These are phyloP conservation scores for Drosophila kikkawai DNA, from an alignment of 1,140 invertebrate species.

Conservation along the genomic window DNA sequence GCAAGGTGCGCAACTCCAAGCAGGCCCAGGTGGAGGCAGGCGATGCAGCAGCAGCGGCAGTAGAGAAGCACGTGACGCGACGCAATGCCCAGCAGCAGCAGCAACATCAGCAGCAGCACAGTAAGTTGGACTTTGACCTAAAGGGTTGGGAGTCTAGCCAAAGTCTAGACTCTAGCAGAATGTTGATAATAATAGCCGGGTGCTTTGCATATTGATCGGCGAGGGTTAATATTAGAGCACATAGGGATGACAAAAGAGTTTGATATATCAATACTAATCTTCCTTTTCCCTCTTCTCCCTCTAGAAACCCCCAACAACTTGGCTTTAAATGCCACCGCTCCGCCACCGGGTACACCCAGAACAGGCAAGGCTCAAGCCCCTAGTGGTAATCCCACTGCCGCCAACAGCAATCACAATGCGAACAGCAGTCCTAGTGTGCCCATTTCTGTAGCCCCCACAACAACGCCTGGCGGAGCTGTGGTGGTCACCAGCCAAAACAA, in stretches of 20 bases:
- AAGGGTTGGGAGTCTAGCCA: neutral
- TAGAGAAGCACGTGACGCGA: slow-evolving; percentile 74
- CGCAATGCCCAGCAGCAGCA: slow-evolving; percentile 70
- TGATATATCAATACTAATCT: neutral
- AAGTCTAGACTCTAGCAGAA: neutral
- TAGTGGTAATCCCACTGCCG: slow-evolving; percentile 7
- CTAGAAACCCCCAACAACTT: slow-evolving; percentile 52
- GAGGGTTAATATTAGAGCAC: neutral
- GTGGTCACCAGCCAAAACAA: slow-evolving; percentile 30
- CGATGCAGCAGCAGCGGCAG: slow-evolving; percentile 17
- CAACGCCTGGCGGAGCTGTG: slow-evolving; percentile 37
- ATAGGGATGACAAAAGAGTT: no score
- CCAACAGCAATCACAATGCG: slow-evolving; percentile 41
- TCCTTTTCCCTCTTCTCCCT: neutral
- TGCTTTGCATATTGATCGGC: neutral
- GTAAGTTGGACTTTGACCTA: slow-evolving; percentile 44
- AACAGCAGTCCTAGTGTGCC: slow-evolving; percentile 35
- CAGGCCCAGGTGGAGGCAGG: slow-evolving; percentile 59
- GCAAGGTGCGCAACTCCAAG: slow-evolving; percentile 88
- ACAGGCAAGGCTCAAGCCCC: slow-evolving; percentile 49
- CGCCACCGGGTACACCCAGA: slow-evolving; percentile 16
- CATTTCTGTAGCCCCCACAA: slow-evolving; percentile 17
- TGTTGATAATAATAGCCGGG: neutral
- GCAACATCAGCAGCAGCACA: slow-evolving; percentile 54
- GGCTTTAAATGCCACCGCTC: slow-evolving; percentile 19